Evolutionary conservation across 2,113 vertebrate species (phyloP).

Genomic region (Forbesichthys papilliferus): DNA sequence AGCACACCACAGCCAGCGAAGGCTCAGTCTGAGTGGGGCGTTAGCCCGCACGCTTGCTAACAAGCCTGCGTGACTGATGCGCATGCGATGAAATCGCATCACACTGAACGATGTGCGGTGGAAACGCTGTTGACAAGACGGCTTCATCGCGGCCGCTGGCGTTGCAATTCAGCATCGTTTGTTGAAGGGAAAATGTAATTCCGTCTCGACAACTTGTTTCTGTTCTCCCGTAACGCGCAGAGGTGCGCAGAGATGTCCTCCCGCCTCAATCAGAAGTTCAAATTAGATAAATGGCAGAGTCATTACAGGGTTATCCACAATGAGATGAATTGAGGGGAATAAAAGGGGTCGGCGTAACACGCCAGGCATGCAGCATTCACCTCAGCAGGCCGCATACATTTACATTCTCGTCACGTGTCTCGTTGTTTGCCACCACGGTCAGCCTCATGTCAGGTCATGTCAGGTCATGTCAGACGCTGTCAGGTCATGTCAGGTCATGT

Average conservation of each 20-base stretch:
- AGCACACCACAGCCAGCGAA: too few relatives aligned
- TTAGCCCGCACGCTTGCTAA: not conserved
- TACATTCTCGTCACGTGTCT: constrained; percentile 8
- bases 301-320: constrained; percentile 30
- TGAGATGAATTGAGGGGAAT: constrained; percentile 14
- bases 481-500: too few relatives aligned
- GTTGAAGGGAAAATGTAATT: constrained; percentile 43
- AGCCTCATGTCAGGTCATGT: constrained; percentile 13
- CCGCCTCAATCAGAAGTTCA: constrained; percentile 32
- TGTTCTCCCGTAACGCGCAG: not conserved
- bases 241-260: constrained; percentile 14
- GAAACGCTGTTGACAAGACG: constrained; percentile 23
- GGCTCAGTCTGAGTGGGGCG: too few relatives aligned
- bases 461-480: not conserved
- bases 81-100: constrained; percentile 9
- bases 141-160: constrained; percentile 33
- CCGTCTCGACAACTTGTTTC: constrained; percentile 14
- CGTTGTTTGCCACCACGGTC: constrained; percentile 10
- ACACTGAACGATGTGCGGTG: constrained; percentile 27
- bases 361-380: not conserved
- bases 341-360: not conserved
- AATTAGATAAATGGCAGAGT: constrained; percentile 50
- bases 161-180: constrained; percentile 52
- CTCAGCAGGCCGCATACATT: constrained; percentile 24
- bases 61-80: not conserved